phyloP scores from a whole-genome alignment of 2,113 vertebrate genomes.

The Microcebus ravelobensis region DNA sequence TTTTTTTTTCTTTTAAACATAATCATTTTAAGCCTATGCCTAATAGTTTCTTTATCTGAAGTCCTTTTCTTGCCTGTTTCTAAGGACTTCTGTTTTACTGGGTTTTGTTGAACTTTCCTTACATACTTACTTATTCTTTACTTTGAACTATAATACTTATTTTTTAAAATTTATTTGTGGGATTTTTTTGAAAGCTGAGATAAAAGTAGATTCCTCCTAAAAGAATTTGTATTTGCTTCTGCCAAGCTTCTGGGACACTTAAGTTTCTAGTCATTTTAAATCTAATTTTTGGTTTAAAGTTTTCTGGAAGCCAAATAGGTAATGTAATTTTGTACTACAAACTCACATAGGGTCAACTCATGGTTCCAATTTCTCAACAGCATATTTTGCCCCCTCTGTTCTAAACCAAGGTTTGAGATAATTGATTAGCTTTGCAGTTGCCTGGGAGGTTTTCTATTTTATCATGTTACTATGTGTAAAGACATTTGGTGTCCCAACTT shows the following conservation, averaged over 20 bases:
- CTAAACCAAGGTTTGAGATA: not conserved
- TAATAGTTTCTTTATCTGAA: not conserved
- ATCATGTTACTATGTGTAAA: not conserved
- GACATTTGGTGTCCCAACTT: not conserved
- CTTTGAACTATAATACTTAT: not conserved
- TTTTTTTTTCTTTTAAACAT: not conserved
- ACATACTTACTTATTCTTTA: not conserved
- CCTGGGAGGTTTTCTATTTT: not conserved
- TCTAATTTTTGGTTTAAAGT: not conserved
- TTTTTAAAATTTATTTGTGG: not conserved
- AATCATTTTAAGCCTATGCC: not conserved
- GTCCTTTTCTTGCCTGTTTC: not conserved
- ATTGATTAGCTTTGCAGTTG: not conserved
- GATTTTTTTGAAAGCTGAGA: not conserved
- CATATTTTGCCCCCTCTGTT: not conserved
- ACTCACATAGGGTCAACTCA: not conserved
- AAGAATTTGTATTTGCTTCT: not conserved
- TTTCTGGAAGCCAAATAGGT: not conserved
- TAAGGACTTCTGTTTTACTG: not conserved
- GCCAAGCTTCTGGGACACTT: not conserved
- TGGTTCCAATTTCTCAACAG: not conserved
- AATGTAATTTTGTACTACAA: not conserved
- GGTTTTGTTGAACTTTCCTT: not conserved
- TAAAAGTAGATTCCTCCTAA: not conserved
- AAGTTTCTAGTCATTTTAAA: not conserved